Evolutionary conservation across 2,113 vertebrate genomes (phyloP).

Genomic region (Channa argus): DNA sequence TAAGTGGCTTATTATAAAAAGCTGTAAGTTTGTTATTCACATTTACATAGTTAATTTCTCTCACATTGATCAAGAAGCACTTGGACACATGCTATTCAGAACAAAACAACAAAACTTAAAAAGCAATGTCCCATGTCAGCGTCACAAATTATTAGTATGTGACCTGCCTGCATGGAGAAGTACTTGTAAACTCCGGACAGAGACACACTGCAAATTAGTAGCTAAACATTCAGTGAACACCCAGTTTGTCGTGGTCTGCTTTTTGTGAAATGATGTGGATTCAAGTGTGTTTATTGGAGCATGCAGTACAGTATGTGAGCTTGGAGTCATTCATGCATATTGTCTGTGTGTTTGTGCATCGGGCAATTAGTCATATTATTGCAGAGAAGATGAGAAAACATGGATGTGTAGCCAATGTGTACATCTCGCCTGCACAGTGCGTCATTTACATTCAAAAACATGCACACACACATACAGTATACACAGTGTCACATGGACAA

Average conservation of each 20-base stretch:
- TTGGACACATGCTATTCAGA: slow-evolving; percentile 21
- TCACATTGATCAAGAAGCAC: too few species aligned
- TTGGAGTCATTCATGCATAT: not conserved
- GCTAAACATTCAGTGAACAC: slow-evolving; percentile 18
- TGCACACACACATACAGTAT: not conserved
- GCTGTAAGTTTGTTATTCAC: not conserved
- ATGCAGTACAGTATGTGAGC: not conserved
- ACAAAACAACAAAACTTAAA: not conserved
- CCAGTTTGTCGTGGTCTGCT: not conserved
- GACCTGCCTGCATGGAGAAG: not conserved
- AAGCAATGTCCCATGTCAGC: too few species aligned
- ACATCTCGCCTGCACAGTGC: not conserved
- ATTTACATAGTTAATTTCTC: too few species aligned
- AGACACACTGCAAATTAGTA: not conserved
- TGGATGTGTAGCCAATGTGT: not conserved
- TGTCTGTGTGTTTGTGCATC: not conserved
- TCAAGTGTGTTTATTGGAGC: slow-evolving; percentile 22
- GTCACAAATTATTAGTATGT: not conserved
- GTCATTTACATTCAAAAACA: not conserved
- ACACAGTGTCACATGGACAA: not conserved
- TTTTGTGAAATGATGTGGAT: slow-evolving; percentile 8
- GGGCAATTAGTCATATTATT: not conserved
- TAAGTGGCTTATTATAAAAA: not conserved
- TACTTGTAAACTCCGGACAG: too few species aligned
- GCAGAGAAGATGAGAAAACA: not conserved